Evolutionary conservation across 2,888 invertebrate species (phyloP), one percentile per base, ranked within the genome.

Genomic region (Gnatocerus cornutus): DNA sequence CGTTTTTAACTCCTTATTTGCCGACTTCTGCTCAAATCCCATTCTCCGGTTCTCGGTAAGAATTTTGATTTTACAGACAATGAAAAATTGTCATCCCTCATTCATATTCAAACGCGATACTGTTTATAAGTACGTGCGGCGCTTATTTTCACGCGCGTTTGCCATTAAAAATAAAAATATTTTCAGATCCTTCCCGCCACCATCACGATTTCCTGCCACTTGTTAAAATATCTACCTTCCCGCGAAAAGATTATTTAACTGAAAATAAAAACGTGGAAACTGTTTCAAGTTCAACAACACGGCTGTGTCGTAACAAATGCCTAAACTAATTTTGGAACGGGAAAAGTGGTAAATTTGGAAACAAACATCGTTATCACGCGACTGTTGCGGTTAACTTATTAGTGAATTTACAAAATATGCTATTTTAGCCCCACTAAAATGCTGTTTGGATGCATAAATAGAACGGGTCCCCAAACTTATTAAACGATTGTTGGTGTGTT

Each of bases 221-320:
- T 46, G 46, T 46, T 46, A 10, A 46, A 46, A 46, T 46, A 46
- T 13, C 6, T 33, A 33, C 21, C 21, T 33, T 2, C 33, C 6
- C 6, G 33, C 33, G 33, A 33, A n/a, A 46, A 46, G 9, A 16
- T 46, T 46, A 27, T 46, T 7, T n/a, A 46, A 46, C 13, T 16
- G 14, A 16, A 46, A 46, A 46, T 46, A 21, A 46, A 46, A 46
- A n/a, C 21, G 6, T 46, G 21, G 46, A 46, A 46, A 46, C 16
- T n/a, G 8, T 50, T 50, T 29, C 50, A 50, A 50, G 50, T 50
- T 50, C 50, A 50, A 29, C 29, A 50, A 30, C 46, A 50, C 29
- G 4, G 8, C 12, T 8, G 5, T 50, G 27, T 9, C 50, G 50
- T 10, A 50, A 50, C 50, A 12, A 50, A 29, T 46, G 21, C 9